Percentiles rank a stretch among this genome's conserved stretches.
These are phyloP conservation scores for Capitulum mitella DNA, from an alignment of 2,888 invertebrate genomes.

Conservation along the genomic window DNA sequence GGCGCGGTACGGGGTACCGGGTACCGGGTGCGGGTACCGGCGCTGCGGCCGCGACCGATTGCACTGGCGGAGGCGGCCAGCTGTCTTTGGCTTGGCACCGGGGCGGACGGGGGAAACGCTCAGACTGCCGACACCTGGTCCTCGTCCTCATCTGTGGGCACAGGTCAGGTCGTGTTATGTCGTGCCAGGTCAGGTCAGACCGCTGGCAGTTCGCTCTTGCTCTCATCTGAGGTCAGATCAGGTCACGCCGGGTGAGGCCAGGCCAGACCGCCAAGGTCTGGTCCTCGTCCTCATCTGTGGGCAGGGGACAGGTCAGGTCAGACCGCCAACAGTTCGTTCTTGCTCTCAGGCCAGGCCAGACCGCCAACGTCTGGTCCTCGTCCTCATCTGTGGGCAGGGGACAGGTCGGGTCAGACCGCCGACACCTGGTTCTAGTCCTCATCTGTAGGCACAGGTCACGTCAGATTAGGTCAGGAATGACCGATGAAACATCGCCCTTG, in stretches of 20 bases:
- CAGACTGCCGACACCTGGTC: slow-evolving; percentile 12
- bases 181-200: background rate
- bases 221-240: background rate
- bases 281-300: background rate
- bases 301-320: background rate
- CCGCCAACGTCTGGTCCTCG: background rate
- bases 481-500: no score
- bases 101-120: background rate
- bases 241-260: background rate
- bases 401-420: background rate
- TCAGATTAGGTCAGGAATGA: background rate
- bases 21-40: background rate
- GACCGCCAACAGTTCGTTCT: background rate
- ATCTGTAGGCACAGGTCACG: background rate
- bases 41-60: background rate
- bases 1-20: background rate
- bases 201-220: no score
- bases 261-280: background rate
- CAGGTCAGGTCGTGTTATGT: background rate
- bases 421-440: background rate
- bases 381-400: background rate
- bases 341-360: background rate
- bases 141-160: background rate
- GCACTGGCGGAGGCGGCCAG: background rate
- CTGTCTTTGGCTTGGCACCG: background rate